Base-by-base conservation (phyloP, 2,888 invertebrate genomes). In the Meliscaeva auricollis region DNA sequence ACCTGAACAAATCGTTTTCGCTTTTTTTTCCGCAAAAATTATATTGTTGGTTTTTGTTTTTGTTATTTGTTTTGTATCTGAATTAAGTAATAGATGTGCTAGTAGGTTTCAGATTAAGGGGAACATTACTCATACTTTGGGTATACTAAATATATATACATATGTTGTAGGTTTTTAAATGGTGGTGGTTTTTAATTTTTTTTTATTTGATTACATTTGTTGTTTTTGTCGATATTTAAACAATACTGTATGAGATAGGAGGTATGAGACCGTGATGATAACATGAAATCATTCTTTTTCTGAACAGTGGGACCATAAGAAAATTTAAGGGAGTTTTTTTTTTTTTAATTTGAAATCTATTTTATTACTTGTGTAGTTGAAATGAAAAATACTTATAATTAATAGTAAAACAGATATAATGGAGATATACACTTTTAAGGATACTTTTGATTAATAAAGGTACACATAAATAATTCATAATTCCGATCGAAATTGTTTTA, bases 61-160 rank as follows among this genome's bases (percentile, higher is more conserved):
- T 68, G 62, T 75, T 44, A 30, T 44, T 52, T 69, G 50, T 80
- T 46, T 58, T 35, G n/a, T 48, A 22, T 74, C 62, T 74, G 73
- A 81, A 85, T 87, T 75, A 87, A 79, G 78, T 87, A 87, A 85
- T 87, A 75, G 38, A 58, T 74, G 75, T 69, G 80, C 64, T 73
- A 50, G 76, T 84, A 44, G 78, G 72, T 74, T 81, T 81, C 30
- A 69, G 73, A 73, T 81, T 58, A 73, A 74, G 64, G 66, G 52
- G 56, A 74, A 60, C 58, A 54, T 77, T 81, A 77, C 62, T 85
- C 85, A 85, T 76, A 64, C 17, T 32, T 15, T 22, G 17, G 2
- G 60, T 41, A 26, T n/a, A 52, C 30, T 3, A 38, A 3, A 38
- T 13, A 9, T 38, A 1, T 35, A 35, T 35, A 35, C 35, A 35